phyloP scores from a whole-genome alignment of 2,113 vertebrate genomes.

The Clarias batrachus region DNA sequence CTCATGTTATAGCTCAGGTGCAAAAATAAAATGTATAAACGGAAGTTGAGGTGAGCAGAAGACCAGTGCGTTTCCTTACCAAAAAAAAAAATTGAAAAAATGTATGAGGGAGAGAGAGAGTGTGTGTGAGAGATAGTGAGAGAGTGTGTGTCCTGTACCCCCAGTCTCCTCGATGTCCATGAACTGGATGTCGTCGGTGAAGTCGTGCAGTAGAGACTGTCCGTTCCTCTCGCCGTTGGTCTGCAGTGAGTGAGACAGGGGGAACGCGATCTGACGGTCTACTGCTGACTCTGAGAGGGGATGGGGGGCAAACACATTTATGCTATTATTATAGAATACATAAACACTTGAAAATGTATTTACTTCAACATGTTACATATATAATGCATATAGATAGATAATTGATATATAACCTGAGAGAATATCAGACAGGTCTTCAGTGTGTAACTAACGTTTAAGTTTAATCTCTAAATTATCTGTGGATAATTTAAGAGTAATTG shows the following conservation, averaged over 20 bases:
- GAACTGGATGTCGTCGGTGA: slow-evolving; percentile 91
- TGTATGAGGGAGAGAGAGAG: not conserved
- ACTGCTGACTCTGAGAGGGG: slow-evolving; percentile 86
- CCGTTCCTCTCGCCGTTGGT: slow-evolving; percentile 90
- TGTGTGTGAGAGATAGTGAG: not conserved
- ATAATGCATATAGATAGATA: too few species aligned
- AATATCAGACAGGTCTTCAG: too few species aligned
- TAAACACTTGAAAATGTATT: not conserved
- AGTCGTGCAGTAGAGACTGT: slow-evolving; percentile 82
- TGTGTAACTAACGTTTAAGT: too few species aligned
- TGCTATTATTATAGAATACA: not conserved
- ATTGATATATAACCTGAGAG: too few species aligned
- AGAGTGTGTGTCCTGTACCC: not conserved
- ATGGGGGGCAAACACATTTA: not conserved
- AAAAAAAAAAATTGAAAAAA: not conserved
- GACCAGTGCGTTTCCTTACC: not conserved
- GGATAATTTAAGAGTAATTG: too few species aligned
- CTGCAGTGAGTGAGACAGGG: slow-evolving; percentile 86
- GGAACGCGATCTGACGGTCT: slow-evolving; percentile 94
- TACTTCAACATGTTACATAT: not conserved
- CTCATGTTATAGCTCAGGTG: not conserved
- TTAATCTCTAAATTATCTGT: not conserved
- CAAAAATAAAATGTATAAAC: not conserved
- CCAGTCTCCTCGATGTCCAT: slow-evolving; percentile 92
- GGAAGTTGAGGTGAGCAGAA: not conserved